Base-by-base conservation (phyloP, 2,797 vertebrate genomes). In the Poeciliopsis presidionis region DNA sequence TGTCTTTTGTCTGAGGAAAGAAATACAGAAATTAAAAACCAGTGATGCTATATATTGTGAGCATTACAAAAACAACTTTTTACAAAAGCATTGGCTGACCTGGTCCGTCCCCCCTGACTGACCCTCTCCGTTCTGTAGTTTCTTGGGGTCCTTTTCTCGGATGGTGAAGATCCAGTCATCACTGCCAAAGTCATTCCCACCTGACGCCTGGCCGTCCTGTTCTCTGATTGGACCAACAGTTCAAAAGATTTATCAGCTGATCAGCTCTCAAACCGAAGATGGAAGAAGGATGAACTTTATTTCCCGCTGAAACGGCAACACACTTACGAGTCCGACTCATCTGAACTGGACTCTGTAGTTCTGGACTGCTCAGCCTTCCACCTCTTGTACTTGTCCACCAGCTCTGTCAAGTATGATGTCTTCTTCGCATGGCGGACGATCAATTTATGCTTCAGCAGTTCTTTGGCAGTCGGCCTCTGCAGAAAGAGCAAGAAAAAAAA, bases 161-260 rank as follows among this genome's bases (percentile, higher is more conserved):
- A 98, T 98, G 67, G 98, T 99, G 90, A 99, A 99, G 92, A 97
- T 97, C 98, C 98, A 99, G 88, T 97, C 97, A 4, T 96, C 96
- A 22, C 86, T 94, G 82, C 96, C 96, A 36, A 97, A 96, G 90
- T 99, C 97, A 18, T 97, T 97, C 39, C 98, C 98, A 25, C 98
- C 97, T 0, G 98, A 96, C 5, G 97, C 98, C 89, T 99, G 97
- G 73, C 96, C 96, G 1, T 99, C 98, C 75, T 97, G 96, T 91
- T 99, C 98, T 87, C 98, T 99, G 94, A 77, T 87, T 85, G 63
- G 72, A 81, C 71, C 49, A 41, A 30, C 49, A 51, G 72, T 72
- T 2, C 3, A 80, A 41, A 41, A 13, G 81, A 79, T 25, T 73
- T 70, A 74, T 79, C 74, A 51, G 55, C 12, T 16, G 9, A 25